phyloP scores from a whole-genome alignment of 2,113 vertebrate species.

The Chaetura pelagica region DNA sequence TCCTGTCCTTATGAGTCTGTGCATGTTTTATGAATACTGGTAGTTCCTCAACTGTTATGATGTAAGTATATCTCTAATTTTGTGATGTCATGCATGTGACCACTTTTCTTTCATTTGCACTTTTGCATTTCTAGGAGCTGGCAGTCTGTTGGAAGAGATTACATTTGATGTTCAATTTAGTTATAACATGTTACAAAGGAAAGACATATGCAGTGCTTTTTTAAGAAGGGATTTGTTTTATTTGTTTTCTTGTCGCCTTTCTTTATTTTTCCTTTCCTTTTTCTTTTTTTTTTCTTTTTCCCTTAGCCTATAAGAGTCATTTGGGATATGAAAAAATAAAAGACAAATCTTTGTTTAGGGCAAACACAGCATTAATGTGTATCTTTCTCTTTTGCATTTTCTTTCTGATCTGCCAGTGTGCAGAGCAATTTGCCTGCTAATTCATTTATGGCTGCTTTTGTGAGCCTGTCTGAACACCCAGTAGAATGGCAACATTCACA shows the following conservation, averaged over 20 bases:
- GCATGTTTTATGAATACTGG: not conserved
- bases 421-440: not conserved
- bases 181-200: not conserved
- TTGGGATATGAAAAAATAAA: not conserved
- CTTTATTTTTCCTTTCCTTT: not conserved
- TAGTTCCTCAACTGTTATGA: not conserved
- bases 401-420: not conserved
- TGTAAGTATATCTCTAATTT: not conserved
- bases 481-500: not conserved
- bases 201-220: not conserved
- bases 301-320: not conserved
- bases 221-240: not conserved
- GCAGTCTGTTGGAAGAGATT: not conserved
- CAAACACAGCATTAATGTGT: not conserved
- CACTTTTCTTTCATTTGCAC: not conserved
- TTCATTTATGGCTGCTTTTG: conserved; percentile 7
- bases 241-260: not conserved
- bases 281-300: not conserved
- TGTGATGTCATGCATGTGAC: not conserved
- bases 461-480: not conserved
- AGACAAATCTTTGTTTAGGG: not conserved
- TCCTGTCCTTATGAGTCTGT: not conserved
- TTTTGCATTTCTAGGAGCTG: not conserved
- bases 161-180: not conserved
- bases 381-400: not conserved